phyloP scores from a whole-genome alignment of 2,888 invertebrate species.

The Brachynemurus nebulosus region DNA sequence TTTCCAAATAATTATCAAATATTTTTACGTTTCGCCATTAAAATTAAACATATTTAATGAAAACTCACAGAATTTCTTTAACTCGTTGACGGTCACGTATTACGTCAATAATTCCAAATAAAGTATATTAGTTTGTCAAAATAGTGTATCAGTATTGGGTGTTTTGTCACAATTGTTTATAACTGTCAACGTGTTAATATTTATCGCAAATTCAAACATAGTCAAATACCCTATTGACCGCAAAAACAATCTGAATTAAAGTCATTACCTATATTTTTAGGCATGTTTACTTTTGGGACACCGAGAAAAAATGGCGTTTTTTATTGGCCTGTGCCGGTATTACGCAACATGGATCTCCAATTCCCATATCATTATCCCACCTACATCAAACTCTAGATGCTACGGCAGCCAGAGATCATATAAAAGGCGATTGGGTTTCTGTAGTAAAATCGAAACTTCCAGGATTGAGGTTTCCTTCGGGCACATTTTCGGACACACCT shows the following conservation, averaged over 20 bases:
- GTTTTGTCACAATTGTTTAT: no score
- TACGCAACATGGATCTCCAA: constrained; percentile 17
- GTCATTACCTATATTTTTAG: constrained; percentile 16
- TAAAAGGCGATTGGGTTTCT: constrained; percentile 29
- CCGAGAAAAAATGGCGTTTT: constrained; percentile 28
- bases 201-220: no score
- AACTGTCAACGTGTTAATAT: no score
- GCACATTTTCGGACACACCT: constrained; percentile 23
- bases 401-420: constrained; percentile 24
- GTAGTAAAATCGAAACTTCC: constrained; percentile 24
- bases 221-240: constrained; percentile 14
- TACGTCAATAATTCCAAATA: no score
- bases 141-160: no score
- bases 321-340: constrained; percentile 29
- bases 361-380: constrained; percentile 23
- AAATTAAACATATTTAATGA: no score
- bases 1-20: no score
- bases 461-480: constrained; percentile 17
- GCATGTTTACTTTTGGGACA: constrained; percentile 28
- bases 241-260: background rate
- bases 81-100: no score
- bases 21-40: no score
- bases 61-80: no score
- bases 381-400: constrained; percentile 25
- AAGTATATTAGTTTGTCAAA: no score